Conservation (phyloP, 1,140 invertebrate genomes). For the Drosophila eugracilis region DNA sequence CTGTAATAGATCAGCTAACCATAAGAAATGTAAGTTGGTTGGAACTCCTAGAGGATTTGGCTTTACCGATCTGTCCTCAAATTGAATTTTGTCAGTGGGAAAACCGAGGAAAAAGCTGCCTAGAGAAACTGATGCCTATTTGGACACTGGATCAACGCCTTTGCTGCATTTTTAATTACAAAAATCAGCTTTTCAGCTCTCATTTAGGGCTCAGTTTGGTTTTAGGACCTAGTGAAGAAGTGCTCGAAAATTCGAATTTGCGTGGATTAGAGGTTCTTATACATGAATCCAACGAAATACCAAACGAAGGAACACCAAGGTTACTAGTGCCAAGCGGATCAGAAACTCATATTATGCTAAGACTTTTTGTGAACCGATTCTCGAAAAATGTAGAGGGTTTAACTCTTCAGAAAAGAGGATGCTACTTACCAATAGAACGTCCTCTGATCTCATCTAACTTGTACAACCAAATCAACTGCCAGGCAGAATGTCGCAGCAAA, state of each 20-base stretch:
- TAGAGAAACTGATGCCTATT: constrained; percentile 85
- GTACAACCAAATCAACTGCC: constrained; percentile 88
- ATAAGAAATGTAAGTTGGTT: constrained; percentile 36
- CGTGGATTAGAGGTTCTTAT: constrained; percentile 80
- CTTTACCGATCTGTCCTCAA: constrained; percentile 85
- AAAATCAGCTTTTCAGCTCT: constrained; percentile 58
- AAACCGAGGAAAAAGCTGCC: constrained; percentile 85
- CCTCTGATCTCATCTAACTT: constrained; percentile 76
- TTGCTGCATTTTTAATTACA: constrained; percentile 88
- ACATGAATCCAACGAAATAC: constrained; percentile 86
- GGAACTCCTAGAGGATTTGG: constrained; percentile 72
- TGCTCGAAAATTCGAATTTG: constrained; percentile 78
- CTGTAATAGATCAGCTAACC: not conserved
- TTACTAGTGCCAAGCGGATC: constrained; percentile 25
- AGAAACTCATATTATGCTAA: constrained; percentile 46
- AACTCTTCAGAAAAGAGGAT: constrained; percentile 81
- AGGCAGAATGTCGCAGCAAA: constrained; percentile 86
- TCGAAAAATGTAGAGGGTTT: constrained; percentile 21
- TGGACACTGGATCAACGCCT: constrained; percentile 85
- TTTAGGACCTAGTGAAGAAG: constrained; percentile 83
- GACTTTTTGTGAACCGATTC: constrained; percentile 33
- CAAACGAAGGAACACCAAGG: constrained; percentile 85
- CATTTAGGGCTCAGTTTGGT: constrained; percentile 86
- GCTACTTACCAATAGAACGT: constrained; percentile 86
- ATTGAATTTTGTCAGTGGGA: constrained; percentile 88